Base-by-base conservation (phyloP, 2,888 invertebrate species). In the Morpho deidamia region DNA sequence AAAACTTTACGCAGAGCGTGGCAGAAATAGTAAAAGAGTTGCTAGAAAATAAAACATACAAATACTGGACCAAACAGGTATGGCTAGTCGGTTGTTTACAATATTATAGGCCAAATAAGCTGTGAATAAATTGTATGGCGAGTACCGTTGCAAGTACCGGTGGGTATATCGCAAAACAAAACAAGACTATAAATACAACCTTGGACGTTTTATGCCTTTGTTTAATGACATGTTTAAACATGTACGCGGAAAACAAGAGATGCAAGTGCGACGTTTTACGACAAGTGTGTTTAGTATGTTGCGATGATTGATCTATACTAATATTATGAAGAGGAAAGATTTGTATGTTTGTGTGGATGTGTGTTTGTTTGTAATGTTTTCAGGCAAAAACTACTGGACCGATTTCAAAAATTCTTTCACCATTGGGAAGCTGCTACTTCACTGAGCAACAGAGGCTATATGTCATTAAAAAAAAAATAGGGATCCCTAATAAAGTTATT, bases 91-190 rank as follows among this genome's bases (percentile, higher is more conserved):
- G 51, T 41, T 62, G 62, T 68, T 70, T 70, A 58, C 62, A 60
- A 58, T 69, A 68, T 70, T 72, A 73, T 72, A 73, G 70, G 66
- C 62, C 65, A 66, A 67, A 66, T 69, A 77, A 74, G 76, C 67
- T 73, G 68, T 66, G 76, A 70, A 72, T 66, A 68, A 70, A 69
- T 67, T 54, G 60, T 59, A 42, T 60, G 55, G 51, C 14, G 34
- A 45, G 61, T 67, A 78, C 88, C 84, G 87, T 86, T 88, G 81
- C 51, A 44, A 51, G 64, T 67, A 69, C 69, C 73, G 68, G 62
- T 69, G 58, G 46, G 40, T 37, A 8, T 35, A 32, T 49, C 49
- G 57, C 50, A 38, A 48, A 12, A 55, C 55, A 56, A 41, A 46
- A 53, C 51, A 54, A 44, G 49, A 42, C 34, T 40, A 34, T 42